phyloP scores from a whole-genome alignment of 1,140 invertebrate genomes.

The Bombus waltoni region DNA sequence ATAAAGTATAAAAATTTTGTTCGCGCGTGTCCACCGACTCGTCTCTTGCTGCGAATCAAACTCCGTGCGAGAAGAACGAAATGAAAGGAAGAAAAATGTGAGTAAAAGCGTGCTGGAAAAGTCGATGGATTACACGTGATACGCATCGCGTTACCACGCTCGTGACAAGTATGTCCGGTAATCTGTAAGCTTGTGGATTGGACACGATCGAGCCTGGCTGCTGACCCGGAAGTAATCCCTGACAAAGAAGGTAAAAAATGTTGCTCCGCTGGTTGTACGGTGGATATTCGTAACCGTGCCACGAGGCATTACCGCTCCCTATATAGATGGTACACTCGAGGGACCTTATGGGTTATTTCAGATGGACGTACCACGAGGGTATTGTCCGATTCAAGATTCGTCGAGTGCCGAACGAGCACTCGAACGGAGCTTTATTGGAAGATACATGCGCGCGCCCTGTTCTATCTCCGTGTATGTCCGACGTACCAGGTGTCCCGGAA shows the following conservation, averaged over 20 bases:
- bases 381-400: slow-evolving; percentile 72
- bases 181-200: slow-evolving; percentile 64
- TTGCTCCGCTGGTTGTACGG: slow-evolving; percentile 20
- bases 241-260: slow-evolving; percentile 55
- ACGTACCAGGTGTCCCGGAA: slow-evolving; percentile 11
- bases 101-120: not conserved
- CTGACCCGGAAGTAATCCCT: slow-evolving; percentile 69
- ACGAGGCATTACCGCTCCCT: slow-evolving; percentile 17
- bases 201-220: slow-evolving; percentile 55
- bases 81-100: not conserved
- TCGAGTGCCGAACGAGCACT: slow-evolving; percentile 73
- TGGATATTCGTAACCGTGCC: slow-evolving; percentile 25
- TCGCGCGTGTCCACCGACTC: not conserved
- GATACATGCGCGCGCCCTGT: slow-evolving; percentile 60
- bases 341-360: slow-evolving; percentile 71
- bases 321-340: slow-evolving; percentile 38
- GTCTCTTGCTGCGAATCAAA: too few relatives aligned
- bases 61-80: not conserved
- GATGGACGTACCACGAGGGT: slow-evolving; percentile 67
- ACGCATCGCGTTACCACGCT: slow-evolving; percentile 41
- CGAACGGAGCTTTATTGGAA: slow-evolving; percentile 74
- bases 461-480: not conserved
- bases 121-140: slow-evolving; percentile 34
- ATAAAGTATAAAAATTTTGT: too few relatives aligned
- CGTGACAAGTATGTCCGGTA: slow-evolving; percentile 55